These are phyloP conservation scores for Triplophysa rosa DNA, from an alignment of 2,113 vertebrate species.

Conservation along the genomic window DNA sequence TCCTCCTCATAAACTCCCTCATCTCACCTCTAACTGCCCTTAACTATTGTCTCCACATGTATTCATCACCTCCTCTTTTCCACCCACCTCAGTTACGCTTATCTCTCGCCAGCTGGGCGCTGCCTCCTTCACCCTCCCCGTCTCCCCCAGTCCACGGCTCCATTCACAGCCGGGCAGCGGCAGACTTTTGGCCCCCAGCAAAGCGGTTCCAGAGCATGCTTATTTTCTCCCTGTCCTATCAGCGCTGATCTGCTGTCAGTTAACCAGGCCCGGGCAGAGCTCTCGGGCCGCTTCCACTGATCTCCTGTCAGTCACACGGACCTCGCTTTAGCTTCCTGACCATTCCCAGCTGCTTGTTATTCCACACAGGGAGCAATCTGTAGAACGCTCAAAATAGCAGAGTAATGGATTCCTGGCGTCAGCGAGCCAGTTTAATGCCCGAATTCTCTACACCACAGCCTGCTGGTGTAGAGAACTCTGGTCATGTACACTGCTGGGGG, in stretches of 20 bases:
- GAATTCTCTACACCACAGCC: too few relatives aligned
- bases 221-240: slow-evolving; percentile 26
- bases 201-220: slow-evolving; percentile 19
- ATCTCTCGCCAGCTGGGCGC: slow-evolving; percentile 23
- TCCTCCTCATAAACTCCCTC: slow-evolving; percentile 5
- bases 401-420: slow-evolving; percentile 37
- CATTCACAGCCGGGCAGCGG: slow-evolving; percentile 5
- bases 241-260: slow-evolving; percentile 37
- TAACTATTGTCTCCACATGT: slow-evolving; percentile 11
- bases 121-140: slow-evolving; percentile 10
- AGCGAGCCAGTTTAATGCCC: slow-evolving; percentile 33
- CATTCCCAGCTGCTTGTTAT: slow-evolving; percentile 35
- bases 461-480: slow-evolving; percentile 14
- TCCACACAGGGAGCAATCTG: slow-evolving; percentile 36
- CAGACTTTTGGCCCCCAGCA: slow-evolving; percentile 19
- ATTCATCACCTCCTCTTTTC: slow-evolving; percentile 27
- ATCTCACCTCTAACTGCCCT: slow-evolving; percentile 18
- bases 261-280: background rate
- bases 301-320: slow-evolving; percentile 35
- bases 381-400: slow-evolving; percentile 33
- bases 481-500: slow-evolving; percentile 28
- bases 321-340: slow-evolving; percentile 16
- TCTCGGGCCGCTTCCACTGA: slow-evolving; percentile 22
- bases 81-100: slow-evolving; percentile 10
- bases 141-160: slow-evolving; percentile 9